Evolutionary conservation across 2,888 invertebrate genomes (phyloP), one percentile per base, ranked within the genome.

Genomic region (Hypena proboscidalis): DNA sequence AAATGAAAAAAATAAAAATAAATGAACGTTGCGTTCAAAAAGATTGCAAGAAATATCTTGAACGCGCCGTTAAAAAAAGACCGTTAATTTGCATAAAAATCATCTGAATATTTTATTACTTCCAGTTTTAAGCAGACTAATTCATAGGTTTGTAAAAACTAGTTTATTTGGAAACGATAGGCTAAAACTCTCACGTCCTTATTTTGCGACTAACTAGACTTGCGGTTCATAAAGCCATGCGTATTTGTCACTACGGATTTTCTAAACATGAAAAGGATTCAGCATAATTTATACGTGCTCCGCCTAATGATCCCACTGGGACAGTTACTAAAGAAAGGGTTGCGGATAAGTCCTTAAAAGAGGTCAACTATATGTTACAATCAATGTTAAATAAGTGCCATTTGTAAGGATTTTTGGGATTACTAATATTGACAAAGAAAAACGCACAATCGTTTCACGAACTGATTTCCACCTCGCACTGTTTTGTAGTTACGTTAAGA

Each of bases 251-350:
- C 35, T 29, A 46, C 50, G 60, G 56, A 59, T 58, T 65, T 63
- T 57, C 46, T 61, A 56, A 62, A 65, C 55, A 62, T 60, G 48
- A 57, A 41, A 66, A 65, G 70, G 74, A 69, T 70, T 68, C 62
- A 37, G 54, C 47, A 46, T 64, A 73, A 77, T 78, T 74, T 78
- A 78, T 72, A 68, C 62, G 59, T 65, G 58, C 63, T 52, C 52
- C 50, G 59, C 64, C 66, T 77, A 80, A 77, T 70, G 70, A 74
- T 75, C 76, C 81, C 81, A 49, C 42, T 64, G 77, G 73, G 71
- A 68, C 72, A 69, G 71, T 77, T 73, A 64, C 67, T 70, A 69
- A 67, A 67, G 69, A 77, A 65, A 77, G 75, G 82, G 78, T 74
- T 77, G 59, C 57, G 69, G 62, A 62, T 71, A 74, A 77, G 63